phyloP scores from a whole-genome alignment of 1,140 invertebrate species.

The Littorina saxatilis region DNA sequence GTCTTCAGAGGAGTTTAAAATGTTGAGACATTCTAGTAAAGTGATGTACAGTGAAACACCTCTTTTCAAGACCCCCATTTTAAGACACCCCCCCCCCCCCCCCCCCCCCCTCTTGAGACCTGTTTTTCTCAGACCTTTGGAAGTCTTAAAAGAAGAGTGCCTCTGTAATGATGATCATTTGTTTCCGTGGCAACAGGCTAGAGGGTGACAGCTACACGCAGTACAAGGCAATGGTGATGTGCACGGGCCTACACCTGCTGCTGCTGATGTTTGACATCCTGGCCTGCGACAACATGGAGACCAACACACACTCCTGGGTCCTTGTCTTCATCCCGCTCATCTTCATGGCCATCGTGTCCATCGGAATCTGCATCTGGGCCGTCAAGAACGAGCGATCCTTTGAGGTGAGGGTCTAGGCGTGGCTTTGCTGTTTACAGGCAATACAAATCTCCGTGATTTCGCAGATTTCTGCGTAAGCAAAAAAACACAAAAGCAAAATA shows the following conservation, averaged over 20 bases:
- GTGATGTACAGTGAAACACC: too few species aligned
- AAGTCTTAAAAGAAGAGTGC: too few species aligned
- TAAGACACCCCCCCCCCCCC: too few species aligned
- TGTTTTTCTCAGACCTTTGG: too few species aligned
- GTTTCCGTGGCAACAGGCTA: conserved; percentile 79
- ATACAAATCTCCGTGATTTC: too few species aligned
- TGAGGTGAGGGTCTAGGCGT: conserved; percentile 82
- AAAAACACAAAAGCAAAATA: too few species aligned
- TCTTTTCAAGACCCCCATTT: too few species aligned
- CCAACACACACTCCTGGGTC: conserved; percentile 87
- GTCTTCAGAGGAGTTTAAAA: too few species aligned
- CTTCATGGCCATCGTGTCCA: conserved; percentile 96
- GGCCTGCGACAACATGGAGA: conserved; percentile 95
- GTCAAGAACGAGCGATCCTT: conserved; percentile 98
- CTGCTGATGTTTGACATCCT: conserved; percentile 97
- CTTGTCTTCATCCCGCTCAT: conserved; percentile 97
- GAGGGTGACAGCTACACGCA: conserved; percentile 97
- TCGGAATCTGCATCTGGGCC: conserved; percentile 98
- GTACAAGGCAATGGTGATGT: conserved; percentile 98
- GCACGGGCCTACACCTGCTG: conserved; percentile 93
- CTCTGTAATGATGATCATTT: conserved; percentile 73
- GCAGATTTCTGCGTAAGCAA: too few species aligned
- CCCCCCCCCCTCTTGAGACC: too few species aligned
- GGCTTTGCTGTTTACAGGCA: not conserved
- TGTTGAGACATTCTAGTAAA: too few species aligned